These are phyloP conservation scores for Otis tarda DNA, from an alignment of 2,113 vertebrate species.

Conservation along the genomic window DNA sequence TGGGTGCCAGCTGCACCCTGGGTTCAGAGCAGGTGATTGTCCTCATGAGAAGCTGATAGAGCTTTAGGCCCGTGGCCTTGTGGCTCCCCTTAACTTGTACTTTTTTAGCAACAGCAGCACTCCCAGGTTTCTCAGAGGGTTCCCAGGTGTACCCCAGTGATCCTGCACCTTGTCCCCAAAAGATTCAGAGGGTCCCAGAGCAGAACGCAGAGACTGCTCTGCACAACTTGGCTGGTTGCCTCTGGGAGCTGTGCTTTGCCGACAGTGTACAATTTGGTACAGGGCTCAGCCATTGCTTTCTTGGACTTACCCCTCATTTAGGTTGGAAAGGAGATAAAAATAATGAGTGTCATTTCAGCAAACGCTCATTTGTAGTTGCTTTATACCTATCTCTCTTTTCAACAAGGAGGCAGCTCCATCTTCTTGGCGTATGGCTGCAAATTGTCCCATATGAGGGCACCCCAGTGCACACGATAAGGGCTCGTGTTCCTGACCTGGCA, in stretches of 20 bases:
- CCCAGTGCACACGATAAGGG: background rate
- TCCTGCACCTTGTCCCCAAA: background rate
- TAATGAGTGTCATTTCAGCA: accelerated
- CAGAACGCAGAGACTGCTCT: background rate
- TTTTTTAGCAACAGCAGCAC: background rate
- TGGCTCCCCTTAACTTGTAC: background rate
- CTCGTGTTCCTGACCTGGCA: background rate
- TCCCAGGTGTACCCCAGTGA: background rate
- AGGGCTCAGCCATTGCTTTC: background rate
- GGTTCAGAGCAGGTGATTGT: background rate
- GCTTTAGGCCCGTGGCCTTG: accelerated
- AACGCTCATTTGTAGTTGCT: accelerated
- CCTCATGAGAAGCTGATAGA: background rate
- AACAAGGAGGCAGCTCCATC: background rate
- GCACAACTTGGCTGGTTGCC: background rate
- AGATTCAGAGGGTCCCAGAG: background rate
- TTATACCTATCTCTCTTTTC: background rate
- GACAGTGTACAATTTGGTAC: accelerated
- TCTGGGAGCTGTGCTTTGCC: background rate
- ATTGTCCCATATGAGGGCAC: background rate
- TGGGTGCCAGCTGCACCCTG: background rate
- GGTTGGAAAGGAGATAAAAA: background rate
- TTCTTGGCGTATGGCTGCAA: accelerated
- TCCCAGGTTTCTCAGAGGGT: background rate
- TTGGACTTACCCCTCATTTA: background rate